A percentile compares a stretch with the other conserved stretches of the same genome.
Evolutionary conservation across 1,140 invertebrate species (phyloP).

Genomic region (Chionoecetes opilio): DNA sequence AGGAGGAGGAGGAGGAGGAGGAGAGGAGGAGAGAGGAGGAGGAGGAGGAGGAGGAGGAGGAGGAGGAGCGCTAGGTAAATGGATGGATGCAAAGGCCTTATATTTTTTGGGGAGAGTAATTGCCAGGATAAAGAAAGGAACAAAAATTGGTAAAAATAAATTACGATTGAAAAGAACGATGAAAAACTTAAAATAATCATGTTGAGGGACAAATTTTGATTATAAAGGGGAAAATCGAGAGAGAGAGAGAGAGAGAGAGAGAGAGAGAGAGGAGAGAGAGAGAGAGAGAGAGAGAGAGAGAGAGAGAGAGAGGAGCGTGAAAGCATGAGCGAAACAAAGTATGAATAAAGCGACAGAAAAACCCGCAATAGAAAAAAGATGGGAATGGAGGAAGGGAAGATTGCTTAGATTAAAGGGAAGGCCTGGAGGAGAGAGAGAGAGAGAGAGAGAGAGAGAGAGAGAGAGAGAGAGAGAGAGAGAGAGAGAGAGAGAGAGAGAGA

Average conservation of each 20-base stretch:
- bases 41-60: background rate
- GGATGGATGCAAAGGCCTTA: background rate
- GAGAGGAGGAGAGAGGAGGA: background rate
- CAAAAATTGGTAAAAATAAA: background rate
- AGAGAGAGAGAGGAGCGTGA: no score
- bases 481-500: constrained; percentile 44
- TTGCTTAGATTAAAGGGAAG: background rate
- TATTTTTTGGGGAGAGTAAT: background rate
- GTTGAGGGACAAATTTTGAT: background rate
- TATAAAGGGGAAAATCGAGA: background rate
- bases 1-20: no score
- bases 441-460: background rate
- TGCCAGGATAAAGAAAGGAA: background rate
- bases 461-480: constrained; percentile 13
- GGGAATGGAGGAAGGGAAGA: background rate
- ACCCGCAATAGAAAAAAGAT: background rate
- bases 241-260: background rate
- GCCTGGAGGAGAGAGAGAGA: background rate
- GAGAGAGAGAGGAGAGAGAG: background rate
- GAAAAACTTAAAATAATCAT: constrained; percentile 17
- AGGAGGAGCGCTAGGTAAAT: background rate
- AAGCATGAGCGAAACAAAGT: background rate
- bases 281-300: background rate
- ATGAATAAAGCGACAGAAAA: background rate
- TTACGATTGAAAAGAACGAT: background rate